Conservation (phyloP, 2,888 invertebrate species). For the Drosophila trichaetosa region DNA sequence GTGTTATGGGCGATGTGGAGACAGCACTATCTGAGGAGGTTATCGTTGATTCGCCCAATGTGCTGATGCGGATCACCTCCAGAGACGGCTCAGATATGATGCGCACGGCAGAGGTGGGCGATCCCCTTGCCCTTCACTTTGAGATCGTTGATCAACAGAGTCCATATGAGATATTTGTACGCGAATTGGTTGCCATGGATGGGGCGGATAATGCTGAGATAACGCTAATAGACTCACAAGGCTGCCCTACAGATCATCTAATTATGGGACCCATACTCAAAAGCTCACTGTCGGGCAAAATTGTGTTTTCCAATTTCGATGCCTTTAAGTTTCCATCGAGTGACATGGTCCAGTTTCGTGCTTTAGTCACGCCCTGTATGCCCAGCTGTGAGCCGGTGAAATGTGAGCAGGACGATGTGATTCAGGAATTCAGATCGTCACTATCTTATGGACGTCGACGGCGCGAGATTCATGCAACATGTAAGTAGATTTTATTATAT, state of each 20-base stretch:
- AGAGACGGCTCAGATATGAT: conserved; percentile 93
- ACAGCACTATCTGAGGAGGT: conserved; percentile 94
- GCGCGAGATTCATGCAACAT: conserved; percentile 9
- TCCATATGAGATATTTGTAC: conserved; percentile 97
- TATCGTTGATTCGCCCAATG: conserved; percentile 96
- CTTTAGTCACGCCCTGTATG: conserved; percentile 96
- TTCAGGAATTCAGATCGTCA: conserved; percentile 91
- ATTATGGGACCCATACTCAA: conserved; percentile 96
- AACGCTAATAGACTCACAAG: conserved; percentile 94
- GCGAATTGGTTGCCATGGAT: conserved; percentile 97
- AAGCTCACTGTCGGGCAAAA: conserved; percentile 91
- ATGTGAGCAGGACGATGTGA: conserved; percentile 89
- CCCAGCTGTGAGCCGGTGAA: conserved; percentile 95
- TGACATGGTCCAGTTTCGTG: conserved; percentile 96
- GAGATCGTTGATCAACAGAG: conserved; percentile 96
- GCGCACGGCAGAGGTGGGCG: conserved; percentile 95
- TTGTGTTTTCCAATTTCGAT: conserved; percentile 95
- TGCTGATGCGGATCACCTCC: conserved; percentile 96
- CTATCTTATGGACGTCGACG: conserved; percentile 91
- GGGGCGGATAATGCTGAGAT: conserved; percentile 97
- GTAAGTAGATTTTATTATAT: conserved; percentile 1
- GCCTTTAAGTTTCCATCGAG: conserved; percentile 98
- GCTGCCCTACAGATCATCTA: conserved; percentile 96
- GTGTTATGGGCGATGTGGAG: conserved; percentile 94
- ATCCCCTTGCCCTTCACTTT: conserved; percentile 94